Base-by-base conservation (phyloP, 2,797 vertebrate genomes). In the Heterohyrax brucei region DNA sequence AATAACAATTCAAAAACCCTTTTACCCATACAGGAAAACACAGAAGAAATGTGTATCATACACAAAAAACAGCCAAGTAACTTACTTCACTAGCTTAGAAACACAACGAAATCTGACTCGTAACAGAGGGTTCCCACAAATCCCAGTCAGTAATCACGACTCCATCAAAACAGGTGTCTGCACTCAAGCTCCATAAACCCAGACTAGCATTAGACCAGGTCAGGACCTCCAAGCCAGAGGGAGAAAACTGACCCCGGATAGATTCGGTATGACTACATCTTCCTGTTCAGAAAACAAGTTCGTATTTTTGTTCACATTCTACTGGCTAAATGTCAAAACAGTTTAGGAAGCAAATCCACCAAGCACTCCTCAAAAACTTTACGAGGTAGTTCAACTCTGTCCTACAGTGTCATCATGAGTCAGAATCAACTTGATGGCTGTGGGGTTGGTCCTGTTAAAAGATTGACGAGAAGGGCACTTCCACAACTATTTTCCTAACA, bases 401-500 rank as follows among this genome's bases (percentile, higher is more conserved):
- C 39, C 39, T 39, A 39, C 39, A 39, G 39, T 39, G 39, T 39
- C 39, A 39, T 39, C 39, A 39, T 39, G 39, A 39, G 39, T 39
- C 39, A 39, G 39, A 39, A 39, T 39, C 39, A 39, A 39, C 39
- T 39, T 39, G 39, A 39, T 39, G 39, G 39, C 39, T 39, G 39
- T 39, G 39, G 39, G 39, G 39, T 39, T 39, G 39, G 39, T 39
- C 39, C 39, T 39, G 39, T 39, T 39, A 39, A 39, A 39, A 39
- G 39, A 39, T 56, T 30, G 24, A 92, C 81, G 28, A 88, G 39
- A 94, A 96, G 82, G 50, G 46, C 16, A 62, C 53, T 28, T 70
- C 39, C 39, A 53, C 24, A 46, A 44, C 5, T 28, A 6, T 30
- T 73, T 76, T 46, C 85, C 16, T 19, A 53, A 48, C 30, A 72